phyloP scores from a whole-genome alignment of 2,113 vertebrate genomes.

The Myiagra hebetior region DNA sequence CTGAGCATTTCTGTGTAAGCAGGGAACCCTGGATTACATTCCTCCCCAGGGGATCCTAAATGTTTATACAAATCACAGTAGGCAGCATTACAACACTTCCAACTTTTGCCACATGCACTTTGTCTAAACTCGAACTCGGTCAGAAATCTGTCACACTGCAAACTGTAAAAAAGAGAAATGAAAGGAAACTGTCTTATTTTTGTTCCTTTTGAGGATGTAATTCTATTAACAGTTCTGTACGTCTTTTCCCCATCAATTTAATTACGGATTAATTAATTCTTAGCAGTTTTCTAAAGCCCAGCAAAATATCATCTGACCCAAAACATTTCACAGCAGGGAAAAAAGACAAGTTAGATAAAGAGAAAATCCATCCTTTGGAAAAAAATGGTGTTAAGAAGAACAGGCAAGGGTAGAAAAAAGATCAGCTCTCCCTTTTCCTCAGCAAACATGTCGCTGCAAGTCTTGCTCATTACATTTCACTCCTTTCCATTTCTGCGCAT shows the following conservation, averaged over 20 bases:
- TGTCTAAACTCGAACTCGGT: slow-evolving; percentile 47
- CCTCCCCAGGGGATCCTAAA: slow-evolving; percentile 56
- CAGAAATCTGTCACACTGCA: slow-evolving; percentile 45
- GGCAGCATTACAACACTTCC: slow-evolving; percentile 62
- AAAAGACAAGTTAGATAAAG: slow-evolving; percentile 50
- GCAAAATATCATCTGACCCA: slow-evolving; percentile 43
- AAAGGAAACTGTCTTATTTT: slow-evolving; percentile 46
- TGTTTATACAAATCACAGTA: slow-evolving; percentile 64
- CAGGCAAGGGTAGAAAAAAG: background rate
- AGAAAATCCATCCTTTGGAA: slow-evolving; percentile 14
- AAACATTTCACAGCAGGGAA: slow-evolving; percentile 58
- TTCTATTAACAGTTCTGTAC: slow-evolving; percentile 31
- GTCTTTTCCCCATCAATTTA: slow-evolving; percentile 46
- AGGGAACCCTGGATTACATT: slow-evolving; percentile 58
- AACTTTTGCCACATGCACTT: slow-evolving; percentile 59
- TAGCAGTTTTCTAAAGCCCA: slow-evolving; percentile 47
- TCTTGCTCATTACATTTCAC: background rate
- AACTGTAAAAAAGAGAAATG: slow-evolving; percentile 39
- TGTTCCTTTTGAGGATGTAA: slow-evolving; percentile 46
- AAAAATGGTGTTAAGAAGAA: background rate
- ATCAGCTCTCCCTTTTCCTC: background rate
- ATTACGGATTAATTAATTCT: slow-evolving; percentile 62
- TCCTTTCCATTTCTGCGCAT: background rate
- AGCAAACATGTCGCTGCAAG: background rate
- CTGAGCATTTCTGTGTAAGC: slow-evolving; percentile 6